phyloP scores from a whole-genome alignment of 2,797 vertebrate species.

The Ptychadena robeensis region DNA sequence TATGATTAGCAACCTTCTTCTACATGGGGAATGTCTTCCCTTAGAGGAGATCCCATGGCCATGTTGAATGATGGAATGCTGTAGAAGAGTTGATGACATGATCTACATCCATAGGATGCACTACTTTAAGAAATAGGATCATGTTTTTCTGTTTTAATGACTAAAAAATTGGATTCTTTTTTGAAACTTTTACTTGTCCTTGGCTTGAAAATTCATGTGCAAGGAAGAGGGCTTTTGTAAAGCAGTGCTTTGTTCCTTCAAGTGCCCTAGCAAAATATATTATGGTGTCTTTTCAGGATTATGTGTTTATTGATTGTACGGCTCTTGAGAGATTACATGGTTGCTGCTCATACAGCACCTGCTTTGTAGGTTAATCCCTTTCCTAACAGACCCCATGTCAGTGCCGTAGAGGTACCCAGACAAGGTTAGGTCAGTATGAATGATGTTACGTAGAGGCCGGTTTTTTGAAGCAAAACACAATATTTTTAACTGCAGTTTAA shows the following conservation, averaged over 20 bases:
- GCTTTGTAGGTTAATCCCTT: slow-evolving; percentile 48
- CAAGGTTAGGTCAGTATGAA: neutral
- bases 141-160: neutral
- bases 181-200: neutral
- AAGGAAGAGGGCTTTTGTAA: neutral
- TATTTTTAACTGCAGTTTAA: neutral
- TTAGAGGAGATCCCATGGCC: neutral
- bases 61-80: neutral
- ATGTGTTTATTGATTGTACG: slow-evolving; percentile 53
- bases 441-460: neutral
- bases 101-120: neutral
- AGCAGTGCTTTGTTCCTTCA: neutral
- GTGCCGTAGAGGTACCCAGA: slow-evolving; percentile 3
- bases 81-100: neutral
- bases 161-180: too few relatives aligned
- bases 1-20: too few relatives aligned
- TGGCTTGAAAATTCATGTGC: neutral
- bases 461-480: neutral
- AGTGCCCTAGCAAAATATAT: slow-evolving; percentile 31
- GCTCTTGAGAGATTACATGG: slow-evolving; percentile 44
- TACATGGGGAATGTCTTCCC: too few relatives aligned
- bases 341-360: slow-evolving; percentile 35
- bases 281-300: slow-evolving; percentile 53
- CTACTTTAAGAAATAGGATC: neutral
- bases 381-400: slow-evolving; percentile 37